A percentile compares a stretch with the other conserved stretches of the same genome.
phyloP scores from a whole-genome alignment of 2,888 invertebrate genomes.

The Aporophyla nigra region DNA sequence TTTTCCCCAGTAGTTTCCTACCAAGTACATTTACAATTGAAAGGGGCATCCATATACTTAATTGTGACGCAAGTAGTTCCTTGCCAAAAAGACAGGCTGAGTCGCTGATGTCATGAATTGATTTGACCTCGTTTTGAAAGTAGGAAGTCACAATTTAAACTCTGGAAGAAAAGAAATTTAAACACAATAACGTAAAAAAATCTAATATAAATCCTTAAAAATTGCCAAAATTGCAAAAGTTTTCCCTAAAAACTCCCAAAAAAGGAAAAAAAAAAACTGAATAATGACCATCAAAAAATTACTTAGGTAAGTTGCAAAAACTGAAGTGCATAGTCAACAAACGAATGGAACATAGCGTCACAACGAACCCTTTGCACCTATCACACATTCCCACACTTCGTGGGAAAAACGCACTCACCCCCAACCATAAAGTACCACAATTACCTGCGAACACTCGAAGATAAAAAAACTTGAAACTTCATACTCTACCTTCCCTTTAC shows the following conservation, averaged over 20 bases:
- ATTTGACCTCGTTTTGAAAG: conserved; percentile 21
- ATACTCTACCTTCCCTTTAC: conserved; percentile 77
- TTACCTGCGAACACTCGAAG: conserved; percentile 68
- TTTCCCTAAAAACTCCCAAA: background rate
- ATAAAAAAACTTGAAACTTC: conserved; percentile 79
- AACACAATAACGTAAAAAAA: background rate
- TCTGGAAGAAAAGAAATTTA: too few species aligned
- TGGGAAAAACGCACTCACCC: conserved; percentile 84
- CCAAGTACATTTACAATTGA: background rate
- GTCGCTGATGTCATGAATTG: background rate
- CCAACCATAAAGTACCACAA: conserved; percentile 82
- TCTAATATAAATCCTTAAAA: background rate
- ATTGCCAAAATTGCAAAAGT: background rate
- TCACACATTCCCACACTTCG: conserved; percentile 88
- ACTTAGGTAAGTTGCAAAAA: conserved; percentile 43
- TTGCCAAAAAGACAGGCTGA: background rate
- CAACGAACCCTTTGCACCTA: conserved; percentile 85
- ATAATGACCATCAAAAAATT: background rate
- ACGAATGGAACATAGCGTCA: conserved; percentile 63
- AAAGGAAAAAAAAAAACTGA: too few species aligned
- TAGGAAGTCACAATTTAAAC: background rate
- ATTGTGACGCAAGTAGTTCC: background rate
- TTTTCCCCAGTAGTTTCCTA: background rate
- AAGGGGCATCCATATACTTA: background rate
- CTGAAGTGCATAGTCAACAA: conserved; percentile 70